A percentile compares a stretch with the other conserved stretches of the same genome.
Evolutionary conservation across 37 sponge, comb jelly and placozoan species (phyloP).

Genomic region (Spongilla lacustris): DNA sequence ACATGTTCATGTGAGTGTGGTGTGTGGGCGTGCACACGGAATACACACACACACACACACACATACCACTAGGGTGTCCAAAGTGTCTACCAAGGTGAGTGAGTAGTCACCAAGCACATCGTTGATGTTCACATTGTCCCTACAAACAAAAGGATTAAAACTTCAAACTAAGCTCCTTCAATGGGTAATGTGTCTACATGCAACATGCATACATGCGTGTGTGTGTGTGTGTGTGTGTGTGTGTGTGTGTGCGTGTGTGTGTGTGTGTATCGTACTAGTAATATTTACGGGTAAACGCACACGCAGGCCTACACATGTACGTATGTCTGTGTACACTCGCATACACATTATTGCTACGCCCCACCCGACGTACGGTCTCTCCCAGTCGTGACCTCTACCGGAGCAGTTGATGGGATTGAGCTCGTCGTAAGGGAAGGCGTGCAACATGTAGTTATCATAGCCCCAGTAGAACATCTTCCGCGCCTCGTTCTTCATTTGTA

Average conservation of each 20-base stretch:
- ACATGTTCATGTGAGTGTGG: too few relatives aligned
- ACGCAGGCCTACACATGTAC: neutral
- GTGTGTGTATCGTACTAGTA: neutral
- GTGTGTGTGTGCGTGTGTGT: neutral
- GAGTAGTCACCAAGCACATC: constrained; percentile 96
- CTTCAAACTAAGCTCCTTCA: too few relatives aligned
- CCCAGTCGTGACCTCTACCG: constrained; percentile 93
- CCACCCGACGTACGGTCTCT: constrained; percentile 65
- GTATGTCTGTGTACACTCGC: neutral
- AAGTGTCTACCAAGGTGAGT: constrained; percentile 88
- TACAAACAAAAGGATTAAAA: constrained; percentile 21
- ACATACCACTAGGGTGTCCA: constrained; percentile 90
- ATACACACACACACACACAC: neutral
- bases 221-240: neutral
- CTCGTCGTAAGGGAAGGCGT: constrained; percentile 98
- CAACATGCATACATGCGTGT: neutral
- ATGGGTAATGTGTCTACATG: neutral
- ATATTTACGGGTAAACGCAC: neutral
- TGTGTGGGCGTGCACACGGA: too few relatives aligned
- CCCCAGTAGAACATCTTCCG: constrained; percentile 95
- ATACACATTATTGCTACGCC: too few relatives aligned
- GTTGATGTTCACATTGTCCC: constrained; percentile 91
- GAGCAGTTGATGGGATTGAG: constrained; percentile 91
- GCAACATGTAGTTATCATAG: constrained; percentile 93
- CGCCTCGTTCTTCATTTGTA: constrained; percentile 58